Percentiles rank a stretch among this genome's conserved stretches.
These are phyloP conservation scores for Pituophis catenifer DNA, from an alignment of 2,113 vertebrate species.

Conservation along the genomic window DNA sequence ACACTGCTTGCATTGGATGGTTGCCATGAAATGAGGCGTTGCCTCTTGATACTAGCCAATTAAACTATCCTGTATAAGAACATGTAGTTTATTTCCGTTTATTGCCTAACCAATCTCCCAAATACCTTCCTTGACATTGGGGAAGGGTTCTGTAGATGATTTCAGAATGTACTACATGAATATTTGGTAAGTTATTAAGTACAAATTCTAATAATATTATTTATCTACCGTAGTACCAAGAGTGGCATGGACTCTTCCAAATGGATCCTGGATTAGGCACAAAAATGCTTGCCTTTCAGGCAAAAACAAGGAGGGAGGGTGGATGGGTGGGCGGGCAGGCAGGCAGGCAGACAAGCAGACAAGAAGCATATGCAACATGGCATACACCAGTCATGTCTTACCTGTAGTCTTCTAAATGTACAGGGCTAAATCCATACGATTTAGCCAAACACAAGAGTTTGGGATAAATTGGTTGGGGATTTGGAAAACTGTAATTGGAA, in stretches of 20 bases:
- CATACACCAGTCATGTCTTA: neutral
- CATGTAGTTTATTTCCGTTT: neutral
- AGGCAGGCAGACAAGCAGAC: neutral
- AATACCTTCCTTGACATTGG: neutral
- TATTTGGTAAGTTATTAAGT: neutral
- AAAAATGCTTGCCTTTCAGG: neutral
- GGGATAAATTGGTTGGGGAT: neutral
- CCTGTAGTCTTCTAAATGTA: neutral
- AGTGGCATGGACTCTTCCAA: neutral
- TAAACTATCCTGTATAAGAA: neutral
- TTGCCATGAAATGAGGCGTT: neutral
- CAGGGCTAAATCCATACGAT: no score
- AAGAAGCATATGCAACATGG: neutral
- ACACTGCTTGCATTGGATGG: neutral
- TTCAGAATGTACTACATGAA: neutral
- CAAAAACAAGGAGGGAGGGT: neutral
- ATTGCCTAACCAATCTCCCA: neutral
- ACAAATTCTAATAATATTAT: neutral
- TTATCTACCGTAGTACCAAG: neutral
- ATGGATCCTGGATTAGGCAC: neutral
- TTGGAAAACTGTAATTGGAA: neutral
- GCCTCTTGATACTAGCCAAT: fast-evolving
- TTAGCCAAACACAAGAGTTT: no score
- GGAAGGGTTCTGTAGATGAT: neutral
- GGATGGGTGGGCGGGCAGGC: neutral